phyloP scores from a whole-genome alignment of 1,140 invertebrate species.

The Plutomurus gul region DNA sequence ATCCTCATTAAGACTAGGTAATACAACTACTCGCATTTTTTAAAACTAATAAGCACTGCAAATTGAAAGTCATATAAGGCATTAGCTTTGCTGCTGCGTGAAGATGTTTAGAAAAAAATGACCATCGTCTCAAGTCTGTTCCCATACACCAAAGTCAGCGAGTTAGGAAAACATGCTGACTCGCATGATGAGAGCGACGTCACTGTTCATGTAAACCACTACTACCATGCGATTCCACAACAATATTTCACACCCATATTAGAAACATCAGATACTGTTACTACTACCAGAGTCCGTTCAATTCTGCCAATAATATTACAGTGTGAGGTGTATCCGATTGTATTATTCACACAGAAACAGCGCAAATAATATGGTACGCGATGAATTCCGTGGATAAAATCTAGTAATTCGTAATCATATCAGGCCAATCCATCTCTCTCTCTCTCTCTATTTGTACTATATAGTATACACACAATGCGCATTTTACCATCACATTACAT shows the following conservation, averaged over 20 bases:
- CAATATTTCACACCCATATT: too few species aligned
- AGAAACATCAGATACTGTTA: neutral
- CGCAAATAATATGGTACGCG: neutral
- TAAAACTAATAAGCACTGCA: neutral
- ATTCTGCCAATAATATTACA: too few species aligned
- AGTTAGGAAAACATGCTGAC: neutral
- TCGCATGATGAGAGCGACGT: too few species aligned
- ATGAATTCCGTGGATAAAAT: neutral
- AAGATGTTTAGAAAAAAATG: conserved; percentile 23
- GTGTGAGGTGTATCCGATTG: too few species aligned
- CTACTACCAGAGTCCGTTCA: too few species aligned
- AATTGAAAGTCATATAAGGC: neutral
- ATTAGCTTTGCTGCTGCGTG: neutral
- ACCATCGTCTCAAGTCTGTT: conserved; percentile 19
- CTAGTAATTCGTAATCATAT: neutral
- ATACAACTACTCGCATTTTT: too few species aligned
- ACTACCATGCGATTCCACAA: too few species aligned
- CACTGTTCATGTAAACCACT: too few species aligned
- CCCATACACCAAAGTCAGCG: conserved; percentile 5
- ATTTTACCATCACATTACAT: too few species aligned
- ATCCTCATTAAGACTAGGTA: too few species aligned
- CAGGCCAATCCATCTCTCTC: neutral
- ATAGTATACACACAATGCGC: neutral
- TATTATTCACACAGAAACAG: too few species aligned
- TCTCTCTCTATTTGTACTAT: neutral